Base-by-base conservation (phyloP, 2,113 vertebrate genomes). In the Heterocephalus glaber region DNA sequence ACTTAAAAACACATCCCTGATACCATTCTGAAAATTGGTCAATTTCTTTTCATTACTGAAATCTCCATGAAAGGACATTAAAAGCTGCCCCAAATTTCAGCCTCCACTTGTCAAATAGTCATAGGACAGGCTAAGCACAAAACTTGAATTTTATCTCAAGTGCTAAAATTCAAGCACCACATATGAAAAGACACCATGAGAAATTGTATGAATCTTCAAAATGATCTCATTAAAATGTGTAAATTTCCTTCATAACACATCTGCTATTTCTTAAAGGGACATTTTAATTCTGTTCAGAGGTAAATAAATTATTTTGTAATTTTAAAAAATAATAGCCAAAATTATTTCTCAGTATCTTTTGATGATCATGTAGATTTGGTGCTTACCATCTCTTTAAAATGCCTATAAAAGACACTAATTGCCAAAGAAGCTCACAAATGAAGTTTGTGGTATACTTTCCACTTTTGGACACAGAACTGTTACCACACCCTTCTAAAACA, bases 391-490 rank as follows among this genome's bases (percentile, higher is more conserved):
- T 79, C 70, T 89, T 68, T 52, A 94, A 84, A 94, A 96, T 84
- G 92, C 22, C 19, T 54, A 22, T n/a, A 96, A 94, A 92, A 95
- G 52, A 96, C 95, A 95, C 70, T 96, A 96, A 95, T 92, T 92
- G 68, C 77, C 90, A 96, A 94, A 81, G 52, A 61, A 81, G 65
- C 41, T 77, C 95, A 66, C 65, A 97, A 89, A 97, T 94, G 95
- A 86, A 92, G 20, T 49, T 20, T 65, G 49, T 88, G 38, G 49
- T 52, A 0, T 44, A 86, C 49, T 2, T 95, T 97, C 82, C 16
- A n/a, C 5, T 84, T 96, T 95, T 96, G 82, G 96, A 98, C 83
- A 96, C 77, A 96, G 87, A 96, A 76, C 97, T 97, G 94, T 97
- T 98, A 96, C 97, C 94, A 88, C 79, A 80, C 58, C 87, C 24